Evolutionary conservation across 2,888 invertebrate genomes (phyloP).

Genomic region (Chymomyza caudatula): DNA sequence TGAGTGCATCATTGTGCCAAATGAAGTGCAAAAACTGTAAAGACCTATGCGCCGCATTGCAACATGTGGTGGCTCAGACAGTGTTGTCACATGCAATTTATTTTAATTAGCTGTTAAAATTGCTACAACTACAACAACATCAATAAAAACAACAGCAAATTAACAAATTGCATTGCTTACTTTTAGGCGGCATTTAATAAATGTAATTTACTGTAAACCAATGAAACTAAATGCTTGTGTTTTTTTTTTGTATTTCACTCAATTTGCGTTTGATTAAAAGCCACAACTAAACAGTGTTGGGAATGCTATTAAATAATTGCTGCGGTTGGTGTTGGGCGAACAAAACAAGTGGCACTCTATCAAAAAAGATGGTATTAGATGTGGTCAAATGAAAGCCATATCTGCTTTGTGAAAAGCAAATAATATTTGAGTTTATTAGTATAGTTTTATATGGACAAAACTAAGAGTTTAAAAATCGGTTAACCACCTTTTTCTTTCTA

Average conservation of each 20-base stretch:
- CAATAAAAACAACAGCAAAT: constrained; percentile 6
- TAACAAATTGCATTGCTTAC: constrained; percentile 23
- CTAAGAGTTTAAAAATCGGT: no score
- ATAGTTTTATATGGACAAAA: no score
- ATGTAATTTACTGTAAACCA: constrained; percentile 30
- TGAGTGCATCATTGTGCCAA: constrained; percentile 24
- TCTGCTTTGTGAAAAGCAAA: no score
- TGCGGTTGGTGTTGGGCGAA: no score
- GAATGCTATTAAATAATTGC: constrained; percentile 50
- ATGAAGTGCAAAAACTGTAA: constrained; percentile 60
- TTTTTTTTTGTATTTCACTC: not conserved
- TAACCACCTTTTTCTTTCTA: no score
- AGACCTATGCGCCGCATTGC: not conserved
- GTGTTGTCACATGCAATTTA: constrained; percentile 39
- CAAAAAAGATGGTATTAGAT: no score
- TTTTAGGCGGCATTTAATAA: constrained; percentile 51
- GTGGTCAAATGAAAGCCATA: no score
- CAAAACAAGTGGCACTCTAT: no score
- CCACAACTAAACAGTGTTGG: constrained; percentile 28
- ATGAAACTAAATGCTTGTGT: not conserved
- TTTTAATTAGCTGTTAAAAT: constrained; percentile 60
- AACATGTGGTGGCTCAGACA: not conserved
- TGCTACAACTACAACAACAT: not conserved
- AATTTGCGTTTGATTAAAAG: constrained; percentile 35
- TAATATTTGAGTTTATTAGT: no score